These are phyloP conservation scores for Uropetala carovei DNA, from an alignment of 2,888 invertebrate genomes.

Conservation along the genomic window DNA sequence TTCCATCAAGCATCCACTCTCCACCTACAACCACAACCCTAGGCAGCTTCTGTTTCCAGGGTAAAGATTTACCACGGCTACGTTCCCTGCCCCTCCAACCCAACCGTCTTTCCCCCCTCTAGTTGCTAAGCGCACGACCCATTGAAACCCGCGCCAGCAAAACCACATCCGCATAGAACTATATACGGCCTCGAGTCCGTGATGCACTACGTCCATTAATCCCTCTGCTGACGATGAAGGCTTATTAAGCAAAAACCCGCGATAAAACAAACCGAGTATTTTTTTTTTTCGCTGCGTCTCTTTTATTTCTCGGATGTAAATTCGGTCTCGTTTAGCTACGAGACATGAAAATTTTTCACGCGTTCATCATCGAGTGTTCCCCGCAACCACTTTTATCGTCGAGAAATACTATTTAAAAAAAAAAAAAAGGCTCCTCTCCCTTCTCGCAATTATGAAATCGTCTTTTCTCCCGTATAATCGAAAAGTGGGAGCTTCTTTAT, in stretches of 20 bases:
- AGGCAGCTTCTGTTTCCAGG: background rate
- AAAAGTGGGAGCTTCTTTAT: no score
- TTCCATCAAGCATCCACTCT: background rate
- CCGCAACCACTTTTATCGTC: no score
- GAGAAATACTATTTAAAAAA: no score
- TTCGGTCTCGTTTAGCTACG: no score
- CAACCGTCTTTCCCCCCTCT: background rate
- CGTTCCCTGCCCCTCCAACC: background rate
- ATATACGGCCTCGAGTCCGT: background rate
- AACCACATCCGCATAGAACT: background rate
- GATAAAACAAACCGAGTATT: background rate
- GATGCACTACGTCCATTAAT: background rate
- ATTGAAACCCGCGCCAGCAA: background rate
- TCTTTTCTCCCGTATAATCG: no score
- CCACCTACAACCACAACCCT: slow-evolving; percentile 19
- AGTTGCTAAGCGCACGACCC: background rate
- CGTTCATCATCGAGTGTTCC: no score
- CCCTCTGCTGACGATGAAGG: background rate
- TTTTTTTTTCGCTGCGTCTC: no score
- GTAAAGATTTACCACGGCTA: background rate
- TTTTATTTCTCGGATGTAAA: no score
- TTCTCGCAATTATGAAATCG: no score
- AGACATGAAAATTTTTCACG: no score
- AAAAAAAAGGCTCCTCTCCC: no score
- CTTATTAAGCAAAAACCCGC: background rate